Conservation (phyloP, 2,888 invertebrate genomes). For the Hirtodrosophila alboralis region DNA sequence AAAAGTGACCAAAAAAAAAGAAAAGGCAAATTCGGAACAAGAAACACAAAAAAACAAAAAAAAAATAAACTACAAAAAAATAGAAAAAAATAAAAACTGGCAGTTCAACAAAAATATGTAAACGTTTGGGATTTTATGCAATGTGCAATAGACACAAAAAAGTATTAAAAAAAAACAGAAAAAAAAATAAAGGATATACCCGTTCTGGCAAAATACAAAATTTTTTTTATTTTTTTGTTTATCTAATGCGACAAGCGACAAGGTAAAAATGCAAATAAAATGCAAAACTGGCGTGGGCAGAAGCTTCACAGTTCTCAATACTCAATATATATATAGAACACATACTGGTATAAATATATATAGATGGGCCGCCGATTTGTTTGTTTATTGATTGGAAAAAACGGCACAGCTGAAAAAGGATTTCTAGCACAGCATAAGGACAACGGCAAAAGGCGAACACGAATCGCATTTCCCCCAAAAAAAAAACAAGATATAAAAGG, state of each 20-base stretch:
- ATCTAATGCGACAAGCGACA: conserved; percentile 55
- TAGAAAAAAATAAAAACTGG: conserved; percentile 20
- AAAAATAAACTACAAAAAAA: conserved; percentile 3
- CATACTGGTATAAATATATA: conserved; percentile 4
- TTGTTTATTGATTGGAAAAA: conserved; percentile 63
- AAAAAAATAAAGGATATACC: conserved; percentile 22
- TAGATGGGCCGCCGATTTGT: conserved; percentile 55
- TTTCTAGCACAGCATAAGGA: conserved; percentile 37
- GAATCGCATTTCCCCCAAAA: background rate
- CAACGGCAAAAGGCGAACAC: conserved; percentile 14
- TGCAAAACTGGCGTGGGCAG: conserved; percentile 25
- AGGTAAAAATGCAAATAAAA: conserved; percentile 61
- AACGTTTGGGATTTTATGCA: conserved; percentile 63
- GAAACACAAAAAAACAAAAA: conserved; percentile 20
- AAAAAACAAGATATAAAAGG: too few species aligned
- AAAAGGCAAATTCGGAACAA: conserved; percentile 17
- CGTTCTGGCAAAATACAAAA: conserved; percentile 50
- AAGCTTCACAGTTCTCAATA: conserved; percentile 11
- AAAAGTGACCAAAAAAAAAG: conserved; percentile 27
- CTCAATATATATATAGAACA: conserved; percentile 12
- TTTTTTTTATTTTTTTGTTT: conserved; percentile 55
- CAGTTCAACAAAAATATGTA: conserved; percentile 59
- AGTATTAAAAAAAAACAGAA: conserved; percentile 2
- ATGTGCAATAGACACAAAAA: conserved; percentile 47
- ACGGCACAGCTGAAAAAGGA: conserved; percentile 30